Conservation (phyloP, 2,888 invertebrate species). For the Zonitis immaculata region DNA sequence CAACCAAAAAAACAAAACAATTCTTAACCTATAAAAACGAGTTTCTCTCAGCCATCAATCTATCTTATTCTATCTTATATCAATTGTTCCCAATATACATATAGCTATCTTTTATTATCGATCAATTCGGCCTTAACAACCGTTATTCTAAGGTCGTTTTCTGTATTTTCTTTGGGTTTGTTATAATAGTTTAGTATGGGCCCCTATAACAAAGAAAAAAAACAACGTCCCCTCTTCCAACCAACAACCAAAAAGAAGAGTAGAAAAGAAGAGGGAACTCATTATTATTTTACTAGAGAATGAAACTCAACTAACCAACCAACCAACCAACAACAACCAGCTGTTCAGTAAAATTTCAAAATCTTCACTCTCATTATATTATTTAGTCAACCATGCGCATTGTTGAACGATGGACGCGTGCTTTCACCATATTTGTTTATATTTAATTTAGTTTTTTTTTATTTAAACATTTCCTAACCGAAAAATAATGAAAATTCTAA, state of each 20-base stretch:
- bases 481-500: no score
- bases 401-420: conserved; percentile 15
- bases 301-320: not conserved
- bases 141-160: not conserved
- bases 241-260: not conserved
- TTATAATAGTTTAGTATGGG: no score
- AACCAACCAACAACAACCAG: conserved; percentile 3
- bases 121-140: not conserved
- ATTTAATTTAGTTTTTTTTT: no score
- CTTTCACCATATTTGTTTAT: not conserved
- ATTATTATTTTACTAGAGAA: no score
- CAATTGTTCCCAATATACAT: no score
- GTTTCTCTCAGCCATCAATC: not conserved
- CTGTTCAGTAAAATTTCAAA: conserved; percentile 21
- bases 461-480: no score
- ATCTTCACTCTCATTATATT: no score
- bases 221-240: not conserved
- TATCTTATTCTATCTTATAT: not conserved
- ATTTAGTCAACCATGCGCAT: conserved; percentile 20
- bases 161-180: no score
- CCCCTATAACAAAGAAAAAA: no score
- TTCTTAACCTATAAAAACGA: no score
- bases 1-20: no score
- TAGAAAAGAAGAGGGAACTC: not conserved
- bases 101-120: no score